Evolutionary conservation across 1,140 invertebrate genomes (phyloP), one percentile per base, ranked within the genome.

Genomic region (Heliconius eleuchia): DNA sequence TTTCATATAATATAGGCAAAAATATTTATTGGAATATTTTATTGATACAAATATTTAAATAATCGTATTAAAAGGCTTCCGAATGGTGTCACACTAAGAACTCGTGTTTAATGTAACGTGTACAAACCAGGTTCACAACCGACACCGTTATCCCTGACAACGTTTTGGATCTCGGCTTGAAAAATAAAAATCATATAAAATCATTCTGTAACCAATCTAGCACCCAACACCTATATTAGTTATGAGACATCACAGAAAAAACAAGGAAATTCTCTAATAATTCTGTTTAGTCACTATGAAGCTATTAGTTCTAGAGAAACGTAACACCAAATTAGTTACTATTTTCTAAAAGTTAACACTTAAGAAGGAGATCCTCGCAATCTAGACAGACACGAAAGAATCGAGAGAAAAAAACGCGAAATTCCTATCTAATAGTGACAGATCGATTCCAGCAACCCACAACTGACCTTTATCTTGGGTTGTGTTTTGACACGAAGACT

Each of bases 121-220:
- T 94, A 94, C 93, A 89, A 94, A 94, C 93, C 93, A 94, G 91
- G 83, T 93, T 93, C 74, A 94, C 93, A 85, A 94, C 93, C 81
- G 93, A 94, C 85, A 94, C 93, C 86, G 93, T 94, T 78, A 94
- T 93, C 84, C 86, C 93, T 80, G 93, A 92, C 80, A 93, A 90
- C 73, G 90, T 89, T 92, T 93, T 92, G 74, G 93, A 92, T 87
- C 91, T 93, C 87, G 92, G 90, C 92, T 93, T 94, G 88, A 92
- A 80, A 90, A 78, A 71, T 77, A 77, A 74, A 91, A 91, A 80
- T 74, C 74, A 80, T 75, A 73, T 81, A 75, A 75, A 73, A 71
- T 50, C 55, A 23, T 46, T 50, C 34, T 30, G 60, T 66, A 11
- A 13, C 3, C 71, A 39, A 39, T 71, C 37, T 37, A 72, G 19